Evolutionary conservation across 2,113 vertebrate genomes (phyloP).

Genomic region (Bubo bubo): DNA sequence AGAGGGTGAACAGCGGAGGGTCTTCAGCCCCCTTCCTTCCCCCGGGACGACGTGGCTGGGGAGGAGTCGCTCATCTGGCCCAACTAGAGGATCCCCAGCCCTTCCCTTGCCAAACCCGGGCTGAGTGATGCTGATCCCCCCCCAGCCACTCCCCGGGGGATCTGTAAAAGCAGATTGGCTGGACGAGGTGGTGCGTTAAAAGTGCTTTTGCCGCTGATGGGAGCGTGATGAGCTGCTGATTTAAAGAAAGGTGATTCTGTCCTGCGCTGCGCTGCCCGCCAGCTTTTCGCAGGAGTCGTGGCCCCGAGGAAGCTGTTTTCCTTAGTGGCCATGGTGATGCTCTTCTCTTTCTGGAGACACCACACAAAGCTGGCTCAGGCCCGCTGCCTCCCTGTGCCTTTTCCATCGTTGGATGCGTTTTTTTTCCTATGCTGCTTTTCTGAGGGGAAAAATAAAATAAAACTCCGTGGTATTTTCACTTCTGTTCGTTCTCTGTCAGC

Average conservation of each 20-base stretch:
- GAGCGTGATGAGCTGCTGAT: not conserved
- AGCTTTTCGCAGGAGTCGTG: rapidly evolving
- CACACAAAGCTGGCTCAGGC: not conserved
- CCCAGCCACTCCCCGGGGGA: not conserved
- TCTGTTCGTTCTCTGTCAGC: not conserved
- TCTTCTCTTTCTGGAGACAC: not conserved
- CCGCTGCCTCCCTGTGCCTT: not conserved
- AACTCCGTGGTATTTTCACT: not conserved
- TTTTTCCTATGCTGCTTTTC: not conserved
- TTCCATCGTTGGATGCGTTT: rapidly evolving
- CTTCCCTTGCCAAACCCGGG: not conserved
- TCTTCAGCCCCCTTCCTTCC: not conserved
- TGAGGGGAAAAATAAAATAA: not conserved
- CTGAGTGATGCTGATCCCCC: not conserved
- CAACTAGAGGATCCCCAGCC: not conserved
- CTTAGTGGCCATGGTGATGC: not conserved
- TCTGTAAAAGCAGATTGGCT: not conserved
- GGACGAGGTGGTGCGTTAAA: rapidly evolving
- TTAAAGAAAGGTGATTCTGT: not conserved
- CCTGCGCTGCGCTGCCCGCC: not conserved
- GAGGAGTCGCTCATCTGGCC: not conserved
- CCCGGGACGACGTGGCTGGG: not conserved
- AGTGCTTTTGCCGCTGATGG: not conserved
- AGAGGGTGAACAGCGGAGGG: rapidly evolving
- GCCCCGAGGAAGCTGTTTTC: not conserved